These are phyloP conservation scores for Drosophila sucinea DNA, from an alignment of 1,140 invertebrate genomes.

Conservation along the genomic window DNA sequence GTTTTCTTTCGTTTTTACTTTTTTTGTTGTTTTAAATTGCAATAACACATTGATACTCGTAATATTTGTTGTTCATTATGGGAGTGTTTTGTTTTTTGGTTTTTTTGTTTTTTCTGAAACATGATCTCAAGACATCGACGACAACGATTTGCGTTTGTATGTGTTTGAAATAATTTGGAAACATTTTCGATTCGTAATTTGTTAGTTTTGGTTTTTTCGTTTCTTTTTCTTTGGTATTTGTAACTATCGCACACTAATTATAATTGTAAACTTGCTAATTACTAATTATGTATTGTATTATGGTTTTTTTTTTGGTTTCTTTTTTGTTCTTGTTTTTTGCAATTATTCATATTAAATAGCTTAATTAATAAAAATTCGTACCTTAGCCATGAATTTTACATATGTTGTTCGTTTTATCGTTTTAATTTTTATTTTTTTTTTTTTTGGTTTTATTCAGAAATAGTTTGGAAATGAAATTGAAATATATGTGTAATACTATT, in stretches of 20 bases:
- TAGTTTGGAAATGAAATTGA: conserved; percentile 45
- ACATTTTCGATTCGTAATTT: conserved; percentile 45
- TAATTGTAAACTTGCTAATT: conserved; percentile 65
- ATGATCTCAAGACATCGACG: conserved; percentile 37
- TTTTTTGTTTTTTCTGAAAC: conserved; percentile 52
- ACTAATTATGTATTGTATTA: conserved; percentile 52
- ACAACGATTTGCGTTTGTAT: conserved; percentile 36
- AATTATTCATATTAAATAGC: conserved; percentile 48
- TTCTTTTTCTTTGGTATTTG: background rate
- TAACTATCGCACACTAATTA: conserved; percentile 68
- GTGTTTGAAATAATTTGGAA: conserved; percentile 70
- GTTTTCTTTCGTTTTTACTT: background rate
- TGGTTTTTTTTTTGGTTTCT: conserved; percentile 40
- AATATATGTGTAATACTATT: conserved; percentile 69
- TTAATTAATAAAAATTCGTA: conserved; percentile 80
- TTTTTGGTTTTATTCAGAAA: conserved; percentile 16
- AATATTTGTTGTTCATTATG: conserved; percentile 36
- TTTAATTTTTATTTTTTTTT: background rate
- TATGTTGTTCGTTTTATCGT: conserved; percentile 49
- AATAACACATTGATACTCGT: conserved; percentile 60
- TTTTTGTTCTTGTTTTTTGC: conserved; percentile 45
- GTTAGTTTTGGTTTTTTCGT: conserved; percentile 43
- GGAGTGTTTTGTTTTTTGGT: background rate
- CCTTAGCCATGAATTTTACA: conserved; percentile 70
- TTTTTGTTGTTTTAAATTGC: conserved; percentile 18